phyloP scores from a whole-genome alignment of 2,113 vertebrate species.

The Phrynosoma platyrhinos region DNA sequence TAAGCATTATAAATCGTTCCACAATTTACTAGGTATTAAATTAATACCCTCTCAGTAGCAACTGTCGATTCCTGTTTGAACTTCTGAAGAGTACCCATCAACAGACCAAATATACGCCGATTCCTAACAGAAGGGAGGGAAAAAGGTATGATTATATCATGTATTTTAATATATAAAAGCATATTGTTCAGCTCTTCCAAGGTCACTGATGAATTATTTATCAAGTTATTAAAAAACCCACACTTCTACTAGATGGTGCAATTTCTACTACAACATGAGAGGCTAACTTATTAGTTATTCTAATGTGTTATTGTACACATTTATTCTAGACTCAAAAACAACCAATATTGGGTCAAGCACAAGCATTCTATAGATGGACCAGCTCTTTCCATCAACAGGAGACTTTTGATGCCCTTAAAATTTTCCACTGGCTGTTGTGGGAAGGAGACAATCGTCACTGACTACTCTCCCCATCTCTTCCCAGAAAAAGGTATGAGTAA shows the following conservation, averaged over 20 bases:
- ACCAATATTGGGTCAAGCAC: neutral
- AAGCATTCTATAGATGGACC: neutral
- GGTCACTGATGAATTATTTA: neutral
- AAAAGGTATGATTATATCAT: conserved; percentile 1
- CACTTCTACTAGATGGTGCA: neutral
- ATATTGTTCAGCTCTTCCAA: neutral
- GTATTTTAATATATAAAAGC: neutral
- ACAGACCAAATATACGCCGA: conserved; percentile 99
- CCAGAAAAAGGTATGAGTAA: too few species aligned
- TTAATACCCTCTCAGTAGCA: conserved; percentile 90
- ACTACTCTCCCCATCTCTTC: neutral
- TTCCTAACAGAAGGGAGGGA: conserved; percentile 81
- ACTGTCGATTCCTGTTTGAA: conserved; percentile 98
- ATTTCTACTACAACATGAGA: neutral
- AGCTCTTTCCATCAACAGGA: neutral
- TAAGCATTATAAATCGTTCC: neutral
- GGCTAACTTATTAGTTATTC: neutral
- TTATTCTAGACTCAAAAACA: neutral
- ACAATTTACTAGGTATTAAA: conserved; percentile 33
- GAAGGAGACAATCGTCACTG: neutral
- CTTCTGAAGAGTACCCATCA: conserved; percentile 99
- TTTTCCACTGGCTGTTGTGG: neutral
- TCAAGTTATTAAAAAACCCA: neutral
- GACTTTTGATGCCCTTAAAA: neutral
- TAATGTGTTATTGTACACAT: neutral